Evolutionary conservation across 2,888 invertebrate genomes (phyloP).

Genomic region (Hydrotaea diabolus): DNA sequence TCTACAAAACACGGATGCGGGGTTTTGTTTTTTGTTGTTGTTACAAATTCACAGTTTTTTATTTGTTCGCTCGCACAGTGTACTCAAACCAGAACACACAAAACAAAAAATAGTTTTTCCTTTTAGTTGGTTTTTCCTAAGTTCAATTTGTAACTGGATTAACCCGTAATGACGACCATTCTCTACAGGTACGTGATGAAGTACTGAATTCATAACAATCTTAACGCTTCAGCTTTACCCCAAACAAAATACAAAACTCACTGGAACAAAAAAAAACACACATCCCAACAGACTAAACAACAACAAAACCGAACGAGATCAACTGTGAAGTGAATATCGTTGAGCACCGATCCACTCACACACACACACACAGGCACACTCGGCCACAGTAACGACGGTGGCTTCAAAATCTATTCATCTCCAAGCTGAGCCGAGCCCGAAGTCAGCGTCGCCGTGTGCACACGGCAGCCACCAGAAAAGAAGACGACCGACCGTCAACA

Average conservation of each 20-base stretch:
- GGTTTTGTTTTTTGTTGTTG: constrained; percentile 1
- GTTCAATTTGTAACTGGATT: constrained; percentile 62
- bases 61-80: constrained; percentile 74
- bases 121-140: constrained; percentile 43
- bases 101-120: constrained; percentile 42
- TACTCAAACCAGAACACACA: constrained; percentile 48
- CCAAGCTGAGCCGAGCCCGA: constrained; percentile 12
- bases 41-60: constrained; percentile 46
- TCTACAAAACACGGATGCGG: background rate
- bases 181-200: constrained; percentile 70
- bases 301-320: constrained; percentile 64
- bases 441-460: background rate
- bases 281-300: constrained; percentile 60
- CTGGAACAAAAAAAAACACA: constrained; percentile 36
- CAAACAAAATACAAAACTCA: constrained; percentile 63
- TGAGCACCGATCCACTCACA: constrained; percentile 27
- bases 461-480: constrained; percentile 53
- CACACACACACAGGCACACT: constrained; percentile 42
- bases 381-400: constrained; percentile 33
- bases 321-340: constrained; percentile 64
- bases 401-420: constrained; percentile 66
- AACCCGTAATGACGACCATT: constrained; percentile 70
- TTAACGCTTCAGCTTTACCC: constrained; percentile 70
- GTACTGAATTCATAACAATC: constrained; percentile 71
- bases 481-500: constrained; percentile 68